These are phyloP conservation scores for Gavialis gangeticus DNA, from an alignment of 2,113 vertebrate genomes.

Conservation along the genomic window DNA sequence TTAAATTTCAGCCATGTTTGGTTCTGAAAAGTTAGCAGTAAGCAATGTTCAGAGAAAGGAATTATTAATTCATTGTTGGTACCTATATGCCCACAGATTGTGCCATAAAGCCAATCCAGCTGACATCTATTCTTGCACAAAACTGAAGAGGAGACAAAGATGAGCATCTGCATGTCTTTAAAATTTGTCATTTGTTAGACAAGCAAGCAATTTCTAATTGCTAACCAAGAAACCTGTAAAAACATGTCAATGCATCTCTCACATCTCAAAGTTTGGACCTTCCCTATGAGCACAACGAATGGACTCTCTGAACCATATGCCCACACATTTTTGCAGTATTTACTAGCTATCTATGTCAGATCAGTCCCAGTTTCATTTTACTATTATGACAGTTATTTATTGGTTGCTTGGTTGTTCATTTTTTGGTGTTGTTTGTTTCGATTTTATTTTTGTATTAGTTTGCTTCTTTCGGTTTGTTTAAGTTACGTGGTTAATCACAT, in stretches of 20 bases:
- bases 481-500: neutral
- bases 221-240: neutral
- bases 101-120: neutral
- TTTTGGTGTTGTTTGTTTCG: too few species aligned
- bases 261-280: neutral
- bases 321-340: neutral
- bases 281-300: neutral
- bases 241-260: neutral
- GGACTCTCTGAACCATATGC: neutral
- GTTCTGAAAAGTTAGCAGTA: neutral
- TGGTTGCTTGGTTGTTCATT: too few species aligned
- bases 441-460: too few species aligned
- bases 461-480: too few species aligned
- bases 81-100: neutral
- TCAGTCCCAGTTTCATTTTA: neutral
- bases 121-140: neutral
- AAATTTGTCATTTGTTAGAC: accelerated
- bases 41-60: neutral
- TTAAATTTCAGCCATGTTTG: neutral
- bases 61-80: neutral
- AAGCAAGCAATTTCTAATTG: neutral
- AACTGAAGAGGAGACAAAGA: neutral
- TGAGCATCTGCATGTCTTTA: neutral
- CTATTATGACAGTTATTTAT: too few species aligned
- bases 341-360: neutral